Base-by-base conservation (phyloP, 2,113 vertebrate species). In the Amazona vittata region DNA sequence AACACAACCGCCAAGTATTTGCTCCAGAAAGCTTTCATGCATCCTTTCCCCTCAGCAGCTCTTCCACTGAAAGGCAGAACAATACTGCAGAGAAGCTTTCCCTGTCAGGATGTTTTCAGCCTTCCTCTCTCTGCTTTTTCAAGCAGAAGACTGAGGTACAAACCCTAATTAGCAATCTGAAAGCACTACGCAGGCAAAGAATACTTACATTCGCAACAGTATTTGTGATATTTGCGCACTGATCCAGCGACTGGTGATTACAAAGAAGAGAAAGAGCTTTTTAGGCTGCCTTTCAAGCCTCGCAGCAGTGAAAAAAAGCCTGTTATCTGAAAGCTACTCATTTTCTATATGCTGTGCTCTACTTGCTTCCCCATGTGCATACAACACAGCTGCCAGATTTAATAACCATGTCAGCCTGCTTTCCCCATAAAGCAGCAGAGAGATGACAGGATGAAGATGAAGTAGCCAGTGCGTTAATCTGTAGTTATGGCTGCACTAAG, bases 331-430 rank as follows among this genome's bases (percentile, higher is more conserved):
- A 95, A 96, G 89, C 96, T 93, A 92, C 96, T 95, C 89, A 94
- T 96, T 96, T 96, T 95, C 96, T 92, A 70, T 96, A 89, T 89
- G 92, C 95, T 93, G 84, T 93, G 79, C 94, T 97, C 94, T 82
- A 64, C 81, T 91, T 89, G 95, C 96, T 91, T 96, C 94, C 74
- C 74, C 90, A 50, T 93, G 90, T 90, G 96, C 90, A 85, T 96
- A 96, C 91, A 89, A 55, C 96, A 96, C 98, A 97, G 98, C 97
- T 98, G 98, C 97, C 96, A 95, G 97, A 94, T 96, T 96, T 97
- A 97, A 98, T 96, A 94, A 97, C 97, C 92, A 80, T 94, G 96
- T 86, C 97, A 96, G 97, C 83, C 97, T 67, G 89, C 90, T 92
- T 95, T 70, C 86, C 95, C 94, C 81, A 67, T 62, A 90, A 83